Conservation (phyloP, 2,888 invertebrate genomes). For the Dynastes hyllus region DNA sequence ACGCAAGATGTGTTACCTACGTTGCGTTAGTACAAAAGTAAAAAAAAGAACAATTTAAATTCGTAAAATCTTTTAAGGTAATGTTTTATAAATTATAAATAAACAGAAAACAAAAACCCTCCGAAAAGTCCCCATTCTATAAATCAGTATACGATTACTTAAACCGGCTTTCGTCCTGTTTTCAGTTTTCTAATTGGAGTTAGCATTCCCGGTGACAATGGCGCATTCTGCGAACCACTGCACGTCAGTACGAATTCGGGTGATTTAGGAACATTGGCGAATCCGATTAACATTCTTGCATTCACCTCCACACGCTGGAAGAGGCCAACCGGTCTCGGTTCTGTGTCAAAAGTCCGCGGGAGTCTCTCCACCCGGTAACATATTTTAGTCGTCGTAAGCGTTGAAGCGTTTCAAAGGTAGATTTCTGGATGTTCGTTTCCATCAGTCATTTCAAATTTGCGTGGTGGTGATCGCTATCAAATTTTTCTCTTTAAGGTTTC, state of each 20-base stretch:
- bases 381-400: neutral
- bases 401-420: neutral
- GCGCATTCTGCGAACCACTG: conserved; percentile 50
- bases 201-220: conserved; percentile 62
- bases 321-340: conserved; percentile 40
- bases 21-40: no score
- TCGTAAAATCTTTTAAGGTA: no score
- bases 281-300: conserved; percentile 62
- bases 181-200: conserved; percentile 62
- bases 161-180: conserved; percentile 28
- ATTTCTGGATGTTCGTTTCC: neutral
- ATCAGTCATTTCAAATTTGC: neutral
- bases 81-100: no score
- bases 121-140: no score
- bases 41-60: no score
- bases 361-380: neutral
- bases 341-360: conserved; percentile 23
- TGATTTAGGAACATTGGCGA: conserved; percentile 59
- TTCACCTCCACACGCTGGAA: conserved; percentile 4
- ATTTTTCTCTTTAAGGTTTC: neutral
- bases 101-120: no score
- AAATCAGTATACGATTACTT: neutral
- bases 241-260: conserved; percentile 33
- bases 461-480: neutral
- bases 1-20: no score